Percentiles rank a stretch among this genome's conserved stretches.
Conservation (phyloP, 2,797 vertebrate genomes). For the Crax fasciolata region DNA sequence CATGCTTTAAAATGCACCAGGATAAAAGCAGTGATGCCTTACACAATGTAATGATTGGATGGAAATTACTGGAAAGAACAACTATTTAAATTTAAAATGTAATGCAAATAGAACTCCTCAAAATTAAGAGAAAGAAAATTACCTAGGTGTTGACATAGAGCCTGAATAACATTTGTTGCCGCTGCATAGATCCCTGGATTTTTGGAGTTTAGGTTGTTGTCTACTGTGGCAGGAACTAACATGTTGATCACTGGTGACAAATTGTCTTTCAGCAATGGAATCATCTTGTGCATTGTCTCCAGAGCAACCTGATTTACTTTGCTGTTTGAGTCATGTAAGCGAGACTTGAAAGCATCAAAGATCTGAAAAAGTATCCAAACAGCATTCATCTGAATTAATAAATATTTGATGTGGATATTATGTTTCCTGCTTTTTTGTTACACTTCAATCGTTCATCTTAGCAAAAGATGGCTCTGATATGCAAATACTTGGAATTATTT, state of each 20-base stretch:
- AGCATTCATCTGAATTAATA: accelerated
- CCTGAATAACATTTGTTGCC: constrained; percentile 88
- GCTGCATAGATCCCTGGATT: constrained; percentile 91
- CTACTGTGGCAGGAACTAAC: constrained; percentile 92
- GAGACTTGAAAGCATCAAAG: constrained; percentile 92
- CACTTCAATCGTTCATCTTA: accelerated
- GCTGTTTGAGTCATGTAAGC: constrained; percentile 94
- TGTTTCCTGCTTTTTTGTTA: accelerated
- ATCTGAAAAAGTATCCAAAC: constrained; percentile 81
- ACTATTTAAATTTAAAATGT: neutral
- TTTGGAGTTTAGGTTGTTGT: constrained; percentile 98
- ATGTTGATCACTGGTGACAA: constrained; percentile 92
- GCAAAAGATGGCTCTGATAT: neutral
- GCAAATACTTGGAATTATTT: neutral
- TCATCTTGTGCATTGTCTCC: constrained; percentile 90
- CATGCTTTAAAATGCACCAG: neutral
- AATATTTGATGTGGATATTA: accelerated
- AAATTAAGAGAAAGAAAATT: neutral
- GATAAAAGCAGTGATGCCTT: neutral
- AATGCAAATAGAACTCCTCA: neutral
- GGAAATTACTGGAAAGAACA: neutral
- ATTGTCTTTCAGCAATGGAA: constrained; percentile 87
- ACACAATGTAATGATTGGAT: neutral
- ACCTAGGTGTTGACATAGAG: constrained; percentile 91
- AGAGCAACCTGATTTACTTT: constrained; percentile 94